Base-by-base conservation (phyloP, 2,797 vertebrate genomes). In the Bovichtus diacanthus region DNA sequence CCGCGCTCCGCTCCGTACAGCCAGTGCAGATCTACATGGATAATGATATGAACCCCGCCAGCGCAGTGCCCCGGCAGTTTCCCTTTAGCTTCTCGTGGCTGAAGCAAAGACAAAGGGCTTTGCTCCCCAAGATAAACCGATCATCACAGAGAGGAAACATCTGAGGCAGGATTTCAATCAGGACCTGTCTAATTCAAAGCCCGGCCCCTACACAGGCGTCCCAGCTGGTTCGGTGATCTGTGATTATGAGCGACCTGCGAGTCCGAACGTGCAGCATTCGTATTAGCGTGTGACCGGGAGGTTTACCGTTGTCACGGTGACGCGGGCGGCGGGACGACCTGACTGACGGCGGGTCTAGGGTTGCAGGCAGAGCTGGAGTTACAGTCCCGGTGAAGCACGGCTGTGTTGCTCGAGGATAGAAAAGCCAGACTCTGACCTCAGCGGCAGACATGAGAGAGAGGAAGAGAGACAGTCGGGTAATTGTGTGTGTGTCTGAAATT, bases 371-470 rank as follows among this genome's bases (percentile, higher is more conserved):
- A 66, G 88, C 83, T 84, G 80, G 63, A 81, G 87, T 90, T 87
- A 80, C 85, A 70, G 70, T 73, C 64, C 54, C 5, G 66, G 47
- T 7, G 70, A 70, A 74, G 78, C 80, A 2, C 56, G 64, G 64
- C 78, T 46, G 66, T 27, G 69, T 86, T 43, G 88, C 89, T 88
- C 4, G 49, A 76, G 87, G 91, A 90, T 8, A 89, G 82, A 84
- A 69, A 87, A 73, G 13, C 84, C 87, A 88, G 88, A 91, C 87
- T 86, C 62, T 89, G 89, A 89, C 86, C 87, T 88, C 87, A 38
- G 76, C 19, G 74, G 78, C 70, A 85, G 91, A 88, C 81, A 49
- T 29, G 84, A 81, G 76, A 75, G 69, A 75, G 43, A 75, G 74
- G 34, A 43, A 27, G 69, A 76, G 82, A 86, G 86, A 84, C 74